Conservation (phyloP, 2,888 invertebrate species). For the Noctua pronuba region DNA sequence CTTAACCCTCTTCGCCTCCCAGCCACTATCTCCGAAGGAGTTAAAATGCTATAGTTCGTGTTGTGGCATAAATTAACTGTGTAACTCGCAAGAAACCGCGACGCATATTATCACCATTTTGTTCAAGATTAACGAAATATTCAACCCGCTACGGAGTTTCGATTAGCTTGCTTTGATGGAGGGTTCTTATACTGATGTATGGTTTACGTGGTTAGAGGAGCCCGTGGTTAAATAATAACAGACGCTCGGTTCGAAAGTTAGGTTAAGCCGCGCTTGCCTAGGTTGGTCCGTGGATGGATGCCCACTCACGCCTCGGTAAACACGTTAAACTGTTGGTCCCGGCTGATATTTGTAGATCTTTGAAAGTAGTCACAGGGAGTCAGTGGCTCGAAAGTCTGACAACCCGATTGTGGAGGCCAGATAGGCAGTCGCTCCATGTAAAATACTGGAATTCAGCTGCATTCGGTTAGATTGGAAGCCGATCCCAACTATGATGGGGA, state of each 20-base stretch:
- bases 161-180: slow-evolving; percentile 76
- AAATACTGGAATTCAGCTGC: not conserved
- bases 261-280: not conserved
- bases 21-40: slow-evolving; percentile 84
- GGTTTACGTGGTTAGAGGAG: not conserved
- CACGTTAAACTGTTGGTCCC: not conserved
- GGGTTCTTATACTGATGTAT: slow-evolving; percentile 36
- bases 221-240: not conserved
- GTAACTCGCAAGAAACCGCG: slow-evolving; percentile 87
- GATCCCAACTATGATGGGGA: not conserved
- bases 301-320: not conserved
- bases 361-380: not conserved
- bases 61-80: slow-evolving; percentile 88
- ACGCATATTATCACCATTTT: slow-evolving; percentile 89
- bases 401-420: not conserved
- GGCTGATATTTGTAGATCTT: not conserved
- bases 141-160: slow-evolving; percentile 82
- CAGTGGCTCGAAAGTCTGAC: not conserved
- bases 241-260: not conserved
- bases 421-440: not conserved
- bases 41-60: slow-evolving; percentile 90
- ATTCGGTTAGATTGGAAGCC: not conserved
- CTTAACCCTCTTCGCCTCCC: slow-evolving; percentile 66
- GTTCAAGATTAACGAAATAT: slow-evolving; percentile 89
- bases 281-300: not conserved